Evolutionary conservation across 2,113 vertebrate species (phyloP).

Genomic region (Serinus canaria): DNA sequence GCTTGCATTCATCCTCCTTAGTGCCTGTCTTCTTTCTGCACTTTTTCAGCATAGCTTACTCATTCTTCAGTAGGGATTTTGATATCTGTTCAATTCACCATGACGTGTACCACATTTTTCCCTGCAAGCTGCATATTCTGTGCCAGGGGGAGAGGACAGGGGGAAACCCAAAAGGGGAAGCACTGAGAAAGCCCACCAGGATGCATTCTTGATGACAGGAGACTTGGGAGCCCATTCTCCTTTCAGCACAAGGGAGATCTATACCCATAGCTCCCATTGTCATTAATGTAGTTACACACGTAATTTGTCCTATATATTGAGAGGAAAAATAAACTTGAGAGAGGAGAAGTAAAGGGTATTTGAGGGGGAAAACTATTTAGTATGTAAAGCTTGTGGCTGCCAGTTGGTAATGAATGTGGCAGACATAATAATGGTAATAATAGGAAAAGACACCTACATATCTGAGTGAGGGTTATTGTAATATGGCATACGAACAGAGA

Average conservation of each 20-base stretch:
- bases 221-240: neutral
- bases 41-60: neutral
- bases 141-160: neutral
- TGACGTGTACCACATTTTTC: neutral
- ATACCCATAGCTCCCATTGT: neutral
- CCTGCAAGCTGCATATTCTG: neutral
- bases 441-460: slow-evolving; percentile 34
- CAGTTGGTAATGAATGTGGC: slow-evolving; percentile 44
- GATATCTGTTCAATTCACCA: neutral
- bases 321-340: slow-evolving; percentile 61
- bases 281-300: neutral
- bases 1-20: neutral
- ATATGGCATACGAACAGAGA: neutral
- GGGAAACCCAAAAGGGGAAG: neutral
- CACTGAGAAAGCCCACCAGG: neutral
- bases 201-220: neutral
- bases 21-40: neutral
- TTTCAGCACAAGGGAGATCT: slow-evolving; percentile 23
- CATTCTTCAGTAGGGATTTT: neutral
- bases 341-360: slow-evolving; percentile 61
- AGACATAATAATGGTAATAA: slow-evolving; percentile 26
- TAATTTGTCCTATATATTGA: slow-evolving; percentile 35
- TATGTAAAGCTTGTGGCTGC: slow-evolving; percentile 47
- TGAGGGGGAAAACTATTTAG: slow-evolving; percentile 51
- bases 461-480: neutral